Evolutionary conservation across 1,140 invertebrate genomes (phyloP), one percentile per base, ranked within the genome.

Genomic region (Glossosoma conforme): DNA sequence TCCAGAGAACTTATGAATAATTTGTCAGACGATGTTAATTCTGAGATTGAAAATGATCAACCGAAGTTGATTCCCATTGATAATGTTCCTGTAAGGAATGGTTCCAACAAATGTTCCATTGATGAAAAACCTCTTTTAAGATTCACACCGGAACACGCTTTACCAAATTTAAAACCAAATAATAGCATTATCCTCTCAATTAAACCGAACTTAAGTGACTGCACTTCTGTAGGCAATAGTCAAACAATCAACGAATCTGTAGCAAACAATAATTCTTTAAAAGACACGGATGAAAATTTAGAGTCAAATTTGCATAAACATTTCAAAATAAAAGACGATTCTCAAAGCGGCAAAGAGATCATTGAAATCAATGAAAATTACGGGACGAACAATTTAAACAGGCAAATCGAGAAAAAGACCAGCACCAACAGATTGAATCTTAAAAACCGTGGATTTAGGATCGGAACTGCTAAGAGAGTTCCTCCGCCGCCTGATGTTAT

Each of bases 401-500:
- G n/a, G n/a, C n/a, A n/a, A n/a, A n/a, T n/a, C 32, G 11, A 55
- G 14, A 35, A 24, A 30, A 43, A 24, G 11, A 43, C 15, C 4
- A 10, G 4, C 11, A 38, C n/a, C 11, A 30, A 19, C n/a, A 33
- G 13, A 17, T 35, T 35, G 30, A 45, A 18, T 35, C 8, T 45
- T 15, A 45, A 55, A 20, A 44, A 30, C 21, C 24, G 52, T 9
- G 45, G 44, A 21, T 55, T 55, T 24, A 49, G 52, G 38, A 45
- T 55, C 22, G 52, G 52, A 17, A 30, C 37, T 18, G 52, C 52
- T 18, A 43, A 44, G 35, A 43, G 52, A 33, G 46, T 55, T 15
- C 52, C 52, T 2, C 52, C 52, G 25, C 52, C 52, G 10, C 52
- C 52, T 0, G 52, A 55, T 18, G 52, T 55, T 3, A 50, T 55